Conservation (phyloP, 1,140 invertebrate species). For the Aphelenchoides fujianensis region DNA sequence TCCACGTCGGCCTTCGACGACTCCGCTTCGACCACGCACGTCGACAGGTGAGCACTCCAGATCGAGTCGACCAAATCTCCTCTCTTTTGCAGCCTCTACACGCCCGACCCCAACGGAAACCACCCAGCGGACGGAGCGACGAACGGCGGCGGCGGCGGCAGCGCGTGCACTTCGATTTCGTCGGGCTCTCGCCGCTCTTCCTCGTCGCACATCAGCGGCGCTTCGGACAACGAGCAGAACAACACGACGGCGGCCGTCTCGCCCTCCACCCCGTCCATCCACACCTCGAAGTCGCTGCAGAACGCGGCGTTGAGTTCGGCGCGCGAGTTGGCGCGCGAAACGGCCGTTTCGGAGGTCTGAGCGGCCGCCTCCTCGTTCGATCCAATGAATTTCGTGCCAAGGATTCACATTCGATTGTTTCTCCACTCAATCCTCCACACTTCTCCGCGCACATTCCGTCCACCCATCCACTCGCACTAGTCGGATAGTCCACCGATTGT, state of each 20-base stretch:
- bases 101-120: conserved; percentile 11
- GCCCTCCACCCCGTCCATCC: not conserved
- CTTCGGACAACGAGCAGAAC: not conserved
- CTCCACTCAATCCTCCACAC: too few species aligned
- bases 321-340: not conserved
- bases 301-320: not conserved
- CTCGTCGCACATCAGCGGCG: not conserved
- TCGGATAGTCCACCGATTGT: too few species aligned
- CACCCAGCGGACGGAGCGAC: conserved; percentile 5
- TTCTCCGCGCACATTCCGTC: too few species aligned
- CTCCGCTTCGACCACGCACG: not conserved
- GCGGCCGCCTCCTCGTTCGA: too few species aligned
- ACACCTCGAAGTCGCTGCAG: conserved; percentile 4
- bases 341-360: not conserved
- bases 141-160: not conserved
- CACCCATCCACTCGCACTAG: too few species aligned
- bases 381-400: too few species aligned
- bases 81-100: not conserved
- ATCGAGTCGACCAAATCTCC: not conserved
- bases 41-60: conserved; percentile 14
- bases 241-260: not conserved
- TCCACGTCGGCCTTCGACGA: conserved; percentile 24
- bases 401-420: too few species aligned
- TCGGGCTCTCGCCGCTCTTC: not conserved
- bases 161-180: conserved; percentile 5